Evolutionary conservation across 2,113 vertebrate species (phyloP).

Genomic region (Thamnaconus septentrionalis): DNA sequence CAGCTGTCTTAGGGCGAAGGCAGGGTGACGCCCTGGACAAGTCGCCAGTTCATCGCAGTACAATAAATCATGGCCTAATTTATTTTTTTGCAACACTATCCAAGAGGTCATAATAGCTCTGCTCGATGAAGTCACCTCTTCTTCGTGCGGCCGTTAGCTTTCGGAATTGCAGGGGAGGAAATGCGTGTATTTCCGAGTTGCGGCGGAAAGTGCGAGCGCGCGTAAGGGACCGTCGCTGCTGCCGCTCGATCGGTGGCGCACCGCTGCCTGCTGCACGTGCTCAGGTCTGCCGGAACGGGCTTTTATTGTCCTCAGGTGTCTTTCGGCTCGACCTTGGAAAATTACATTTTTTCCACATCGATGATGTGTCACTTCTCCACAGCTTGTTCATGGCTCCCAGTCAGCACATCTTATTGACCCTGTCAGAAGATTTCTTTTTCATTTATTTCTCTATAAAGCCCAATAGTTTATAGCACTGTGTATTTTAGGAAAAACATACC

Average conservation of each 20-base stretch:
- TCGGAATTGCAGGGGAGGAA: neutral
- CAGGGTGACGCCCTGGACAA: too few species aligned
- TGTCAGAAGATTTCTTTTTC: too few species aligned
- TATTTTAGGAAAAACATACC: too few species aligned
- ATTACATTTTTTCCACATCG: neutral
- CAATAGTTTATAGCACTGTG: too few species aligned
- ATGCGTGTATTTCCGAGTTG: neutral
- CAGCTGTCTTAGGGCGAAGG: too few species aligned
- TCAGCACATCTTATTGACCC: neutral
- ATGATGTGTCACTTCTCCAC: neutral
- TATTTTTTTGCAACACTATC: too few species aligned
- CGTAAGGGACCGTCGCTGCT: neutral
- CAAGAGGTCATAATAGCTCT: too few species aligned
- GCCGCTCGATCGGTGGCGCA: neutral
- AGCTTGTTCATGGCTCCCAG: neutral
- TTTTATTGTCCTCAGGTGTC: neutral
- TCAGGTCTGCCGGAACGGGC: neutral
- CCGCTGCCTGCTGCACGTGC: neutral
- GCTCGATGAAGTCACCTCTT: too few species aligned
- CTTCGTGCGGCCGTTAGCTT: too few species aligned
- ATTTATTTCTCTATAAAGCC: too few species aligned
- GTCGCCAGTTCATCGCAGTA: too few species aligned
- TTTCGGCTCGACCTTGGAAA: neutral
- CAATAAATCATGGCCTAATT: too few species aligned
- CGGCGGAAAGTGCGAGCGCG: neutral